Conservation (phyloP, 2,888 invertebrate species). For the Heliconius ethilla region DNA sequence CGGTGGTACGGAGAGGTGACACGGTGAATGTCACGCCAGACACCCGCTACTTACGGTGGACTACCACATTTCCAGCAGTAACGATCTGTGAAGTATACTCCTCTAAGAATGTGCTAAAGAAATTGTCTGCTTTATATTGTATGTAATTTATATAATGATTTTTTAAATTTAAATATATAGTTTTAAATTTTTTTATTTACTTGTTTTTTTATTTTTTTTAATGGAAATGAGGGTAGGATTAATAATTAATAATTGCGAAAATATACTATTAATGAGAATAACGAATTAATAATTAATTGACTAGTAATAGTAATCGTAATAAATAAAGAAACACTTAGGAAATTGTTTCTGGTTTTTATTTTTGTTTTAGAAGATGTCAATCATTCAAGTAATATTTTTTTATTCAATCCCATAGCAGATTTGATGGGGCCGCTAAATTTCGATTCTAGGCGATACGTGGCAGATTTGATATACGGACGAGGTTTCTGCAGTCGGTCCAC, state of each 20-base stretch:
- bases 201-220: background rate
- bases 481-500: slow-evolving; percentile 55
- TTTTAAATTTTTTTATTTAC: background rate
- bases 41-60: slow-evolving; percentile 83
- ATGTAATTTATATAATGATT: slow-evolving; percentile 34
- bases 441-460: slow-evolving; percentile 62
- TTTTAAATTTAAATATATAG: background rate
- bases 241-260: no score
- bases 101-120: slow-evolving; percentile 51
- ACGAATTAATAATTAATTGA: no score
- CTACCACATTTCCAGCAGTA: slow-evolving; percentile 83
- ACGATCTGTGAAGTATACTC: slow-evolving; percentile 82
- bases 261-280: no score
- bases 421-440: slow-evolving; percentile 56
- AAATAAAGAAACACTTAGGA: no score
- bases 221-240: background rate
- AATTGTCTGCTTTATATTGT: slow-evolving; percentile 53
- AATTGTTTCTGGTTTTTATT: no score
- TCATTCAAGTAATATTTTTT: no score
- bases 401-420: slow-evolving; percentile 51
- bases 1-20: slow-evolving; percentile 72
- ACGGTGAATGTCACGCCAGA: slow-evolving; percentile 84
- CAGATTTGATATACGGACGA: slow-evolving; percentile 58
- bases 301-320: no score
- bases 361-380: no score